Evolutionary conservation across 2,888 invertebrate genomes (phyloP).

Genomic region (Physocephala rufipes): DNA sequence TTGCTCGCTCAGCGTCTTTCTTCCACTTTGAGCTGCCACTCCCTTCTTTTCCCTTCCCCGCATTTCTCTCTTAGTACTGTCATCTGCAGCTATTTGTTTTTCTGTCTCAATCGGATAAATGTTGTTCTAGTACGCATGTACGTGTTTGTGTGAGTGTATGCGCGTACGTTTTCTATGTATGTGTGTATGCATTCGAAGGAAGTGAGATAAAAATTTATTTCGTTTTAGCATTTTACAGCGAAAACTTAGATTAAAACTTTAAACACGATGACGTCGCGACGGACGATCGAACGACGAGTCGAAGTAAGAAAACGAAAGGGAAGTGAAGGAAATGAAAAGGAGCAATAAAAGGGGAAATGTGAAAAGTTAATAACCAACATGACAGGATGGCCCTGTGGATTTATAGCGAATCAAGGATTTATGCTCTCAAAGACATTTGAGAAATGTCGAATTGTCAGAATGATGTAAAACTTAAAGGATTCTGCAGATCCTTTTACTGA

Average conservation of each 20-base stretch:
- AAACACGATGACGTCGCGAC: too few relatives aligned
- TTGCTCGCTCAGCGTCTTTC: too few relatives aligned
- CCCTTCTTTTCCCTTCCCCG: neutral
- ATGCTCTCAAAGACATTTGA: constrained; percentile 22
- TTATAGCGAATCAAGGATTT: constrained; percentile 35
- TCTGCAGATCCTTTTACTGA: neutral
- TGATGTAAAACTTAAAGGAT: constrained; percentile 13
- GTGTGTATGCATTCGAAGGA: neutral
- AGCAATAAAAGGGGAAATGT: neutral
- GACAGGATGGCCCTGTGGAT: constrained; percentile 35
- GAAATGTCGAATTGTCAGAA: constrained; percentile 8
- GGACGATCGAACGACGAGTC: too few relatives aligned
- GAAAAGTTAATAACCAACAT: constrained; percentile 43
- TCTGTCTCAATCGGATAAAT: neutral
- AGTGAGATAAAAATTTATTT: constrained; percentile 43
- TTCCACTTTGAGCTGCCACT: constrained; percentile 6
- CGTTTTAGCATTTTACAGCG: constrained; percentile 38
- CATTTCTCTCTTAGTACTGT: too few relatives aligned
- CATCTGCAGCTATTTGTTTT: neutral
- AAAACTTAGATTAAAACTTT: constrained; percentile 40
- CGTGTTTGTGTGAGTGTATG: neutral
- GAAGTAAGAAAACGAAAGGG: neutral
- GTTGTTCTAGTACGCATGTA: neutral
- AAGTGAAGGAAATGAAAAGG: neutral
- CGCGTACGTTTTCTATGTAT: constrained; percentile 6